Evolutionary conservation across 1,140 invertebrate species (phyloP).

Genomic region (Heliconius himera): DNA sequence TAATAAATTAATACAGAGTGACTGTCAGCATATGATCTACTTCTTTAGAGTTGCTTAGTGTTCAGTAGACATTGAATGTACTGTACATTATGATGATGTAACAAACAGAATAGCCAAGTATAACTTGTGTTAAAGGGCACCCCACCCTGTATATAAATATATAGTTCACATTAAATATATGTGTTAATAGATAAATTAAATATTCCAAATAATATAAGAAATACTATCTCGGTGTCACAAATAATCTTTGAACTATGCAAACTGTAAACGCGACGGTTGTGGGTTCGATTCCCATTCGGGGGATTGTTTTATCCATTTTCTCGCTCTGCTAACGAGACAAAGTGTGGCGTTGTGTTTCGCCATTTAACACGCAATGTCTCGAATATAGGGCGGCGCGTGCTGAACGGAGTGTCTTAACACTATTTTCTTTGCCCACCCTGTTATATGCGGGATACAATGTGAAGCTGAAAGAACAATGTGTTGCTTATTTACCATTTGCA

Average conservation of each 20-base stretch:
- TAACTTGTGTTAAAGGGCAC: not conserved
- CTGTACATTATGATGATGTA: not conserved
- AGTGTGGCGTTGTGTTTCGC: no score
- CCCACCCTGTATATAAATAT: not conserved
- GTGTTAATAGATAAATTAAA: slow-evolving; percentile 1
- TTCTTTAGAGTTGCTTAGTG: not conserved
- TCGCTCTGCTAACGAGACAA: no score
- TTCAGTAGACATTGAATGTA: not conserved
- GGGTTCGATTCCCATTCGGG: no score
- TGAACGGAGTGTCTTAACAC: no score
- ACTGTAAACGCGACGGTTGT: no score
- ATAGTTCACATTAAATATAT: not conserved
- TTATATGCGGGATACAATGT: no score
- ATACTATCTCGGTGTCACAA: slow-evolving; percentile 3
- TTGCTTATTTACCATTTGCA: not conserved
- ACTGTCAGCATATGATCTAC: not conserved
- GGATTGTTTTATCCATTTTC: no score
- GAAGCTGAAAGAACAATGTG: not conserved
- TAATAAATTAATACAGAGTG: not conserved
- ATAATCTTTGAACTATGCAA: not conserved
- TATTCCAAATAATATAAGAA: slow-evolving; percentile 9
- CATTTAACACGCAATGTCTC: no score
- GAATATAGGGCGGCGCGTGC: no score
- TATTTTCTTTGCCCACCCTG: no score
- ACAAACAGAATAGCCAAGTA: not conserved